A percentile compares a stretch with the other conserved stretches of the same genome.
Conservation (phyloP, 2,888 invertebrate species). For the Anoplius nigerrimus region DNA sequence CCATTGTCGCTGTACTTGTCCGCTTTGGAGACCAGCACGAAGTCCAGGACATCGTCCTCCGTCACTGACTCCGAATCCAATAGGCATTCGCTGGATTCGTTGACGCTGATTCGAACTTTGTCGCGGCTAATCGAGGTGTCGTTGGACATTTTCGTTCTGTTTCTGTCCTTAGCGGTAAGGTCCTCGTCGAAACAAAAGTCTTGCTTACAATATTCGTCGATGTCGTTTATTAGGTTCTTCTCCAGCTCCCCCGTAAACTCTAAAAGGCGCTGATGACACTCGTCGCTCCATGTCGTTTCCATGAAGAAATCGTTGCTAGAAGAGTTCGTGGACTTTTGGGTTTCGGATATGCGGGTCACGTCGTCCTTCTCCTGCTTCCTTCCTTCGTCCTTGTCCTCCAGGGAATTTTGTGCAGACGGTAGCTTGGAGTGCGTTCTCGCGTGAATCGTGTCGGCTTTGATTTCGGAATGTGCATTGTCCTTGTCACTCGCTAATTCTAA, state of each 20-base stretch:
- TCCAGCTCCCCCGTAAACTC: conserved; percentile 90
- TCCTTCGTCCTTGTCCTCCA: too few relatives aligned
- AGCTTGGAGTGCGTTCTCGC: too few relatives aligned
- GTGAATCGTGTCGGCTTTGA: too few relatives aligned
- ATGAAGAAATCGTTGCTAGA: conserved; percentile 20
- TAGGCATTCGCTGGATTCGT: background rate
- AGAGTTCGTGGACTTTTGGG: background rate
- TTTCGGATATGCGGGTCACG: too few relatives aligned
- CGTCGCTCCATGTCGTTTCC: conserved; percentile 78
- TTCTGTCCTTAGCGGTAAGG: conserved; percentile 38
- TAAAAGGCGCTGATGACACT: conserved; percentile 83
- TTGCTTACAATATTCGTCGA: conserved; percentile 77
- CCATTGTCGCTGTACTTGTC: conserved; percentile 45
- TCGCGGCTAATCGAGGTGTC: background rate
- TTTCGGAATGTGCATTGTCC: too few relatives aligned
- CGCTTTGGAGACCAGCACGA: conserved; percentile 62
- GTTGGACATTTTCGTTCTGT: conserved; percentile 1
- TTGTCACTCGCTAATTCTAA: too few relatives aligned
- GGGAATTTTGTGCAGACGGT: too few relatives aligned
- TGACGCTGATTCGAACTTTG: background rate
- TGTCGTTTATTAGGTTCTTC: conserved; percentile 86
- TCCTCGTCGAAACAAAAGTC: conserved; percentile 57
- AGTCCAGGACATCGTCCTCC: conserved; percentile 60
- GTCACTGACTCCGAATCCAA: background rate
- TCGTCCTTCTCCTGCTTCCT: too few relatives aligned